A percentile compares a stretch with the other conserved stretches of the same genome.
Conservation (phyloP, 1,140 invertebrate species). For the Ptiloglossa arizonensis region DNA sequence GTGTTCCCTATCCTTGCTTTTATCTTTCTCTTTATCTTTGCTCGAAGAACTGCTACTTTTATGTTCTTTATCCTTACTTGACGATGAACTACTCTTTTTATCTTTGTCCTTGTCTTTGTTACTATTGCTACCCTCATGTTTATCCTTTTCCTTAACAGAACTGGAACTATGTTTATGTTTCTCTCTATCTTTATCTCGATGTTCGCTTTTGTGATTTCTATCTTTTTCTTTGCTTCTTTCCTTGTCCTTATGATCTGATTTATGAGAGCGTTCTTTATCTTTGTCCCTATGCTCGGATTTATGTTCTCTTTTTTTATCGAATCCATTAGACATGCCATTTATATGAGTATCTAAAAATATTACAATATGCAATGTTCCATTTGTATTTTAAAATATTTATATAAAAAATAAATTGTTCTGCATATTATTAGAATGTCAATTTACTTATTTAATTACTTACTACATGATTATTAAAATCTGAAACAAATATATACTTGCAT, state of each 20-base stretch:
- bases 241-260: conserved; percentile 81
- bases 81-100: conserved; percentile 77
- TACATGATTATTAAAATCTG: background rate
- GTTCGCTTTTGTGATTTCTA: conserved; percentile 77
- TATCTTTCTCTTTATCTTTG: conserved; percentile 81
- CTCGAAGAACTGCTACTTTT: conserved; percentile 84
- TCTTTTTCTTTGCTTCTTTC: conserved; percentile 79
- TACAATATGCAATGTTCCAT: background rate
- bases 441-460: background rate
- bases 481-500: background rate
- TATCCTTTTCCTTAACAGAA: conserved; percentile 78
- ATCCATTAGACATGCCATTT: conserved; percentile 88
- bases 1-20: conserved; percentile 70
- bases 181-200: conserved; percentile 76
- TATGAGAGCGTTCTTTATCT: conserved; percentile 84
- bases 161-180: conserved; percentile 75
- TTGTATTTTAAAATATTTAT: background rate
- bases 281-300: conserved; percentile 86
- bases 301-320: conserved; percentile 86
- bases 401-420: background rate
- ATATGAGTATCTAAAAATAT: conserved; percentile 81
- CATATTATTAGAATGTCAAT: background rate
- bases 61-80: conserved; percentile 84
- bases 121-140: conserved; percentile 69
- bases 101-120: conserved; percentile 67